Base-by-base conservation (phyloP, 1,140 invertebrate genomes). In the Magallana angulata region DNA sequence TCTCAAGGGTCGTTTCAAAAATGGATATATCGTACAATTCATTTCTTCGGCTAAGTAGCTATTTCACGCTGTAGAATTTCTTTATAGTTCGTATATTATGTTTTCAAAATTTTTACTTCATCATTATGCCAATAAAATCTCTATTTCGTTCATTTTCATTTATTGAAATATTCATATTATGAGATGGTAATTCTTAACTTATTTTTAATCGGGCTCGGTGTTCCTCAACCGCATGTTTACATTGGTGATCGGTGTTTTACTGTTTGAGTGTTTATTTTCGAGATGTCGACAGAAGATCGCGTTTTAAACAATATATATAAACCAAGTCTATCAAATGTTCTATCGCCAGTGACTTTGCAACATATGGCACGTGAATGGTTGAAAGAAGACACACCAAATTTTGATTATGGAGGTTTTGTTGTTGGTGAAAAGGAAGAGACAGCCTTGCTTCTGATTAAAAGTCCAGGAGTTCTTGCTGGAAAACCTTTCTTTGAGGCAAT, bases 401-500 rank as follows among this genome's bases (percentile, higher is more conserved):
- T 95, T 91, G 94, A 95, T 85, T 95, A 93, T 89, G 94, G 92
- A 18, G 94, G 94, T 18, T 94, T 93, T 89, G 94, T 95, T 14
- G 94, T 95, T 0, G 94, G 94, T 24, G 93, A 94, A 62, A 92
- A 92, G 60, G 90, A 93, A 64, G 94, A 94, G 83, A 92, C 85
- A 4, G 94, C 94, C 14, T 89, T 93, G 0, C 89, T 96, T 18
- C 89, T 94, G 12, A 90, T 93, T 82, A 95, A 95, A 90, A 90
- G 90, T 64, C 58, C 90, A 9, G 95, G 95, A 1, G 92, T 95
- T 16, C 85, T 96, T 9, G 95, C 95, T 14, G 95, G 95, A 0
- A 85, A 91, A 57, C 95, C 95, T 2, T 96, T 96, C 90, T 92
- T 94, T 71, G 92, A 95, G 86, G 94, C 95, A 4, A 84, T 96